Evolutionary conservation across 2,113 vertebrate genomes (phyloP).

Genomic region (Egretta garzetta): DNA sequence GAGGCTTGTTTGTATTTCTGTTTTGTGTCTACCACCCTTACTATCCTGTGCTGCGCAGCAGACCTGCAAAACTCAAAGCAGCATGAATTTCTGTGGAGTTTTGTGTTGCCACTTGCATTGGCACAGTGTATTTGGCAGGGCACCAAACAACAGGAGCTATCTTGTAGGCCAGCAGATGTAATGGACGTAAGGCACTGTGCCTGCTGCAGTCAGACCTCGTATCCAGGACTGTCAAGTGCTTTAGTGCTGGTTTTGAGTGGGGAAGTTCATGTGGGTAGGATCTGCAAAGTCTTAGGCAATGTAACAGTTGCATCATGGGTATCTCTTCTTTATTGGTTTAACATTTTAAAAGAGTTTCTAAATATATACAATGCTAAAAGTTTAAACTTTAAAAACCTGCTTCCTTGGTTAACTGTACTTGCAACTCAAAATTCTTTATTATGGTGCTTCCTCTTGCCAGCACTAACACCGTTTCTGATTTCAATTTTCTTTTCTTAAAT

Average conservation of each 20-base stretch:
- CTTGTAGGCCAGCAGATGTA: not conserved
- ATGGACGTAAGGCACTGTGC: not conserved
- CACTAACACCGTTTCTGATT: not conserved
- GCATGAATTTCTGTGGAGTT: accelerated
- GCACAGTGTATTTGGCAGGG: not conserved
- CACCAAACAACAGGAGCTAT: constrained; percentile 7
- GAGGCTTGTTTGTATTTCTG: not conserved
- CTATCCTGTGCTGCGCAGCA: not conserved
- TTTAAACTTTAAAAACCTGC: not conserved
- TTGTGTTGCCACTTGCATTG: not conserved
- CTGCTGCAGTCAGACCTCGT: not conserved
- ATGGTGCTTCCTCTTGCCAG: not conserved
- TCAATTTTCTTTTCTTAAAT: not conserved
- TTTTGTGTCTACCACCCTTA: not conserved
- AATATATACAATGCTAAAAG: not conserved
- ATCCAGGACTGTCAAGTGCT: not conserved
- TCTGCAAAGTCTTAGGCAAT: not conserved
- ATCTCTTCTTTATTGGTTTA: not conserved
- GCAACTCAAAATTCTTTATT: not conserved
- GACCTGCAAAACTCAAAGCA: not conserved
- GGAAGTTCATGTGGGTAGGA: not conserved
- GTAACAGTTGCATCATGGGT: not conserved
- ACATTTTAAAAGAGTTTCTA: not conserved
- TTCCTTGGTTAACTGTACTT: not conserved
- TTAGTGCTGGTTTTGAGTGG: not conserved